phyloP scores from a whole-genome alignment of 1,140 invertebrate species.

The Fopius arisanus region DNA sequence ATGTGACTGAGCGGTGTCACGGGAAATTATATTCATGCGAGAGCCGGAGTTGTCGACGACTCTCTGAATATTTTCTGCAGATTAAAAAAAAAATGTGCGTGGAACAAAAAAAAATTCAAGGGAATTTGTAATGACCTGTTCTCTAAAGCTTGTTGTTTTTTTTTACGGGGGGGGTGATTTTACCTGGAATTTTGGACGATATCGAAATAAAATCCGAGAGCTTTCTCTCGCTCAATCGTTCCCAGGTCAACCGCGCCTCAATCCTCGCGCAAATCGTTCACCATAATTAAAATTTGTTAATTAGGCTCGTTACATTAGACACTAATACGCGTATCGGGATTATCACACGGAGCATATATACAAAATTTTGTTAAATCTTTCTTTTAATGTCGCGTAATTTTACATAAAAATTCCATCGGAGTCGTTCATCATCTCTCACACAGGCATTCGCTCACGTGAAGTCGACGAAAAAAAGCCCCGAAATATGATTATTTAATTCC shows the following conservation, averaged over 20 bases:
- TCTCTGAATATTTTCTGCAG: background rate
- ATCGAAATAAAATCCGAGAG: conserved; percentile 45
- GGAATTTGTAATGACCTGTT: too few relatives aligned
- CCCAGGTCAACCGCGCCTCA: conserved; percentile 47
- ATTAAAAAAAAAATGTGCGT: too few relatives aligned
- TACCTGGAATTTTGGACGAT: conserved; percentile 40
- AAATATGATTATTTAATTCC: conserved; percentile 31
- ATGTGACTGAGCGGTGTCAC: background rate
- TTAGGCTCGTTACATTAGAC: conserved; percentile 28
- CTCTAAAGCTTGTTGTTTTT: too few relatives aligned
- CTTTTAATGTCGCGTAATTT: background rate
- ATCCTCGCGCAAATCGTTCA: conserved; percentile 34
- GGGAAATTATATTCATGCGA: background rate
- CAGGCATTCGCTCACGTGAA: conserved; percentile 30
- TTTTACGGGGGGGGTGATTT: too few relatives aligned
- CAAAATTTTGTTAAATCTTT: conserved; percentile 16
- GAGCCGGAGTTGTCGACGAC: conserved; percentile 57
- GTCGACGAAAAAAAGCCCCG: conserved; percentile 30
- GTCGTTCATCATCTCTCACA: conserved; percentile 17
- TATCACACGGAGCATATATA: conserved; percentile 20
- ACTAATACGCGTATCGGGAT: conserved; percentile 27
- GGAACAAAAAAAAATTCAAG: background rate
- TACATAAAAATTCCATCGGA: conserved; percentile 1
- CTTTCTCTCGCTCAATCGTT: conserved; percentile 39
- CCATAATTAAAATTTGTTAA: conserved; percentile 16